These are phyloP conservation scores for Halocynthia aurantium DNA, from an alignment of 23 tunicate genomes.

Conservation along the genomic window DNA sequence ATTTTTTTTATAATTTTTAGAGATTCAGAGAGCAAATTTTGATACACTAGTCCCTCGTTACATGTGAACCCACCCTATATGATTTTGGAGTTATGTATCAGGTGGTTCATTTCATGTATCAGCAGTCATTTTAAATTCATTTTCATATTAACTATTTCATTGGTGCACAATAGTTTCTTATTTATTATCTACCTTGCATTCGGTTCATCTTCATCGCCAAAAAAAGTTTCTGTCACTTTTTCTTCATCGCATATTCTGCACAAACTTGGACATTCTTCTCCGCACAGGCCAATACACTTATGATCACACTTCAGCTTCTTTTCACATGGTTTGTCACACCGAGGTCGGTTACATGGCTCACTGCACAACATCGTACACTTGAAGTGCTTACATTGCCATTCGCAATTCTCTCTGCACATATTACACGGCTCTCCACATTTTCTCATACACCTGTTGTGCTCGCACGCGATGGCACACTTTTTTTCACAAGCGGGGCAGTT, in stretches of 20 bases:
- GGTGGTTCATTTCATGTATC: too few relatives aligned
- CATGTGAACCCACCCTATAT: too few relatives aligned
- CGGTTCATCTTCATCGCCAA: conserved; percentile 84
- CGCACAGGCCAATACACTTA: conserved; percentile 80
- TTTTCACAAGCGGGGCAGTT: conserved; percentile 75
- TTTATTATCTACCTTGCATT: conserved; percentile 51
- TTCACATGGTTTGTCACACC: conserved; percentile 57
- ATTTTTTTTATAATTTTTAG: too few relatives aligned
- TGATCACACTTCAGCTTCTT: conserved; percentile 49
- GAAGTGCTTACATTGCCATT: conserved; percentile 66
- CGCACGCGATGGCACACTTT: conserved; percentile 66
- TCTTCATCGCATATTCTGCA: conserved; percentile 73
- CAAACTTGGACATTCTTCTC: conserved; percentile 77
- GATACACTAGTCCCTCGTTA: too few relatives aligned
- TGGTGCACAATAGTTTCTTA: too few relatives aligned
- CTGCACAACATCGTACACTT: conserved; percentile 50
- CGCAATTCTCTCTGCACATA: conserved; percentile 67
- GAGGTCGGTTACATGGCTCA: conserved; percentile 73
- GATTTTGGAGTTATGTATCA: too few relatives aligned
- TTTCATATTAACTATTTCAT: too few relatives aligned
- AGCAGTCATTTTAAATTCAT: too few relatives aligned
- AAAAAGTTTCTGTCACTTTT: conserved; percentile 66
- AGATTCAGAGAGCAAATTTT: too few relatives aligned
- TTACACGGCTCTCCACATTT: conserved; percentile 56
- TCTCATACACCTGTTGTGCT: conserved; percentile 63